A percentile compares a stretch with the other conserved stretches of the same genome.
These are phyloP conservation scores for Margarornis squamiger DNA, from an alignment of 2,797 vertebrate genomes.

Conservation along the genomic window DNA sequence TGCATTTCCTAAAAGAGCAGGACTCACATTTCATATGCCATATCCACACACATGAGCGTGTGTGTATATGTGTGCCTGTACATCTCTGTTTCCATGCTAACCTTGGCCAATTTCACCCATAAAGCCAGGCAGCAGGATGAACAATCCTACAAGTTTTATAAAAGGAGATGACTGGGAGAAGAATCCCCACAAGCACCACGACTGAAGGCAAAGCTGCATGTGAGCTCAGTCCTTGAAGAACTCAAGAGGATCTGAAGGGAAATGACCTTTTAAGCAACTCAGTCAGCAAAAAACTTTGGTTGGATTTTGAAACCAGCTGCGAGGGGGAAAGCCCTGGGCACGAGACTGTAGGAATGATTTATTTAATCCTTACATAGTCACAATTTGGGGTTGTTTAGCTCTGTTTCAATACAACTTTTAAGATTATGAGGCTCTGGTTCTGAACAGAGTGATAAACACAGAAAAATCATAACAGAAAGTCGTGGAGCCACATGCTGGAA, in stretches of 20 bases:
- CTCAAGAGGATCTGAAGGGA: not conserved
- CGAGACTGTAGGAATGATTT: not conserved
- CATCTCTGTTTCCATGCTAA: not conserved
- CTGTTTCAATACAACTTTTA: not conserved
- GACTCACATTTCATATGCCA: not conserved
- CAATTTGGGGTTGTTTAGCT: not conserved
- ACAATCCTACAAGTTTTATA: not conserved
- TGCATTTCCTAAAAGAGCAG: not conserved
- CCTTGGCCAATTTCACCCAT: not conserved
- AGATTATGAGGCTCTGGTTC: not conserved
- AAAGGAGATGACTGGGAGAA: not conserved
- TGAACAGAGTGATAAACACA: not conserved
- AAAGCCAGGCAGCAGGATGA: not conserved
- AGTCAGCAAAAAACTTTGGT: not conserved
- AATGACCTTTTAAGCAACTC: not conserved
- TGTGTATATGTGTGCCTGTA: not conserved
- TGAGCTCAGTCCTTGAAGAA: not conserved
- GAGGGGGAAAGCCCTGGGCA: not conserved
- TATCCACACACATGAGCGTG: rapidly evolving
- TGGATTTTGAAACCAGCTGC: not conserved
- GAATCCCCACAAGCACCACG: not conserved
- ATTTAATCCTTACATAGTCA: conserved; percentile 39
- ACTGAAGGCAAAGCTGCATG: not conserved
- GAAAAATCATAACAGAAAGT: not conserved
- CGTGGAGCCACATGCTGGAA: not conserved